phyloP scores from a whole-genome alignment of 2,888 invertebrate species.

The Polydrusus cervinus region DNA sequence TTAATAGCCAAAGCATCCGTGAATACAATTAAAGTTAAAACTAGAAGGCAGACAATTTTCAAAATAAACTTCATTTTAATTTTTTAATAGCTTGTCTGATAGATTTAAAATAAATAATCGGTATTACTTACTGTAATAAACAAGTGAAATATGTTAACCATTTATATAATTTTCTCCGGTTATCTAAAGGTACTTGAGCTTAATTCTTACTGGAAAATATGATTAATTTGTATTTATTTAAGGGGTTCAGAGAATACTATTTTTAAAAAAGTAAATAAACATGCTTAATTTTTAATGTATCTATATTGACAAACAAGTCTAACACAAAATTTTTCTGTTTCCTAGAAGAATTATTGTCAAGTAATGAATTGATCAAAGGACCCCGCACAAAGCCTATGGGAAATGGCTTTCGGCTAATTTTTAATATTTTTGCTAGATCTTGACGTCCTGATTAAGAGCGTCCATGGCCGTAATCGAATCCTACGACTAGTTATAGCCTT shows the following conservation, averaged over 20 bases:
- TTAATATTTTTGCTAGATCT: no score
- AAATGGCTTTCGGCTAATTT: no score
- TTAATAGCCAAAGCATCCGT: neutral
- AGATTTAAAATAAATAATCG: neutral
- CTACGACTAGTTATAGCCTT: no score
- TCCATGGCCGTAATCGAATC: no score
- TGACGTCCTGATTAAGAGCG: no score
- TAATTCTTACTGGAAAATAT: neutral
- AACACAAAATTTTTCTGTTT: no score
- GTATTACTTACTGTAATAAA: neutral
- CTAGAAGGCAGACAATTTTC: neutral
- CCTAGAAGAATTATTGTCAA: no score
- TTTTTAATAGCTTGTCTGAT: neutral
- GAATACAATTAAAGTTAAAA: neutral
- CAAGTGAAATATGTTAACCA: neutral
- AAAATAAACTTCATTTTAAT: neutral
- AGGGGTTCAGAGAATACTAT: neutral
- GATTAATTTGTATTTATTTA: neutral
- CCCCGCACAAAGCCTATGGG: no score
- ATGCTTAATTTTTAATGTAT: no score
- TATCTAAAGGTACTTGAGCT: conserved; percentile 6
- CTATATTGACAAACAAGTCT: no score
- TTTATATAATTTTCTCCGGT: neutral
- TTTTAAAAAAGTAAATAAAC: neutral
- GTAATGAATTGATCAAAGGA: no score